Conservation (phyloP, 2,113 vertebrate genomes). For the Oriolus oriolus region DNA sequence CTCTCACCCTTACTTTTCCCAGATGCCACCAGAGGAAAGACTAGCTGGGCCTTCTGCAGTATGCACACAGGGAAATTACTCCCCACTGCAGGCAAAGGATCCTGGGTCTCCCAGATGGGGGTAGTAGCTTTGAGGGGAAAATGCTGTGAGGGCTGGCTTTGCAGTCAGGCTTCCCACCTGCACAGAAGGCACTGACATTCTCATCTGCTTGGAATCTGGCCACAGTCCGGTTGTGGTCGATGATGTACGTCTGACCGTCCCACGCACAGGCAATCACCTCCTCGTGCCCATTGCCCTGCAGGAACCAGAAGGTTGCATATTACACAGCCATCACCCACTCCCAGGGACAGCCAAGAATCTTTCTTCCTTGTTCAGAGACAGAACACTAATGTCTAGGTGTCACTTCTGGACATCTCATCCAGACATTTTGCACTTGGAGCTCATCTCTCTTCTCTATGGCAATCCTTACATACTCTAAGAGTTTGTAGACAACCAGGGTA, state of each 20-base stretch:
- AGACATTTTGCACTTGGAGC: not conserved
- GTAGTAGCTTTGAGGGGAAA: not conserved
- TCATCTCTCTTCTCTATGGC: not conserved
- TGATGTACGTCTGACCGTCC: slow-evolving; percentile 98
- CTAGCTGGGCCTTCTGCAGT: not conserved
- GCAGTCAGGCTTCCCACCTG: slow-evolving; percentile 74
- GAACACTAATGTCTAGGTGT: not conserved
- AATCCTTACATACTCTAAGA: not conserved
- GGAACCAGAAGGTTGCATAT: not conserved
- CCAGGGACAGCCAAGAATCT: not conserved
- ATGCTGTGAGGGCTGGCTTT: not conserved
- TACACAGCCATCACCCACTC: not conserved
- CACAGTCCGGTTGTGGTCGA: slow-evolving; percentile 89
- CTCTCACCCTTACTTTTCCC: not conserved
- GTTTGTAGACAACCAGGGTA: not conserved
- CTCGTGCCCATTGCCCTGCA: slow-evolving; percentile 90
- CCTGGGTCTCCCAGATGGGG: not conserved
- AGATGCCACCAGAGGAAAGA: not conserved
- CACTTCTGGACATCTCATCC: not conserved
- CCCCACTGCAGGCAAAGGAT: not conserved
- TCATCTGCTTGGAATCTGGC: slow-evolving; percentile 97
- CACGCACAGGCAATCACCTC: slow-evolving; percentile 97
- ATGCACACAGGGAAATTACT: not conserved
- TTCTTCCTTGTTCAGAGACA: not conserved
- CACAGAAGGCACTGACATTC: slow-evolving; percentile 96